These are phyloP conservation scores for Hirundichthys speculiger DNA, from an alignment of 2,113 vertebrate species.

Conservation along the genomic window DNA sequence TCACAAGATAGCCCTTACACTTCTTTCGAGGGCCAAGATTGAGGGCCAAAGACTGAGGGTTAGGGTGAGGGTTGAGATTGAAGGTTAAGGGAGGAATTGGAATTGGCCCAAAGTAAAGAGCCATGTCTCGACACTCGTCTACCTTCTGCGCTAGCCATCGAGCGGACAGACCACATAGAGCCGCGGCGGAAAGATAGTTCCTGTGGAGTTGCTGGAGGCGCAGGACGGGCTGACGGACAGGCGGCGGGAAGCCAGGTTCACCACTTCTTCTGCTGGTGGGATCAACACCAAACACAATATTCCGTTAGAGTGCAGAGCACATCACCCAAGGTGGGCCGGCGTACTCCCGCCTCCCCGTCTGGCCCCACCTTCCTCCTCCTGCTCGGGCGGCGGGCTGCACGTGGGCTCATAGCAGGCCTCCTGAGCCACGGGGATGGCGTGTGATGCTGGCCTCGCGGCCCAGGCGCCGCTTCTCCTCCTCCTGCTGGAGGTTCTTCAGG, in stretches of 20 bases:
- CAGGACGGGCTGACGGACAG: constrained; percentile 97
- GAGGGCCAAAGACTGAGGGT: too few species aligned
- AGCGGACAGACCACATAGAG: constrained; percentile 95
- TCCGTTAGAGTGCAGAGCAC: constrained; percentile 25
- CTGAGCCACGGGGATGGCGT: constrained; percentile 95
- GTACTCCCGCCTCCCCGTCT: too few species aligned
- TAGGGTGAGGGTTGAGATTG: too few species aligned
- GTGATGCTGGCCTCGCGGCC: constrained; percentile 96
- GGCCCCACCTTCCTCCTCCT: constrained; percentile 95
- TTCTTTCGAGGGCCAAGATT: too few species aligned
- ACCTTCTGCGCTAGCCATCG: constrained; percentile 96
- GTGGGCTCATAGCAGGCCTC: constrained; percentile 97
- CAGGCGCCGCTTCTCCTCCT: constrained; percentile 95
- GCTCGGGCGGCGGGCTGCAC: constrained; percentile 92
- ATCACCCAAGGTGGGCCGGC: too few species aligned
- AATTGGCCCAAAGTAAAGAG: too few species aligned
- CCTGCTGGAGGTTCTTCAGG: constrained; percentile 97
- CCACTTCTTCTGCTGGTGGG: constrained; percentile 96
- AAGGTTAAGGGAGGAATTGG: too few species aligned
- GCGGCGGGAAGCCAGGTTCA: constrained; percentile 95
- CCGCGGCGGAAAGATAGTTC: constrained; percentile 98
- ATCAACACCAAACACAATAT: constrained; percentile 56
- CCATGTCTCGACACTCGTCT: not conserved
- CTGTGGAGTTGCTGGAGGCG: constrained; percentile 96
- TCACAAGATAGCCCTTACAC: too few species aligned